Evolutionary conservation across 2,113 vertebrate species (phyloP).

Genomic region (Elanus axillaris): DNA sequence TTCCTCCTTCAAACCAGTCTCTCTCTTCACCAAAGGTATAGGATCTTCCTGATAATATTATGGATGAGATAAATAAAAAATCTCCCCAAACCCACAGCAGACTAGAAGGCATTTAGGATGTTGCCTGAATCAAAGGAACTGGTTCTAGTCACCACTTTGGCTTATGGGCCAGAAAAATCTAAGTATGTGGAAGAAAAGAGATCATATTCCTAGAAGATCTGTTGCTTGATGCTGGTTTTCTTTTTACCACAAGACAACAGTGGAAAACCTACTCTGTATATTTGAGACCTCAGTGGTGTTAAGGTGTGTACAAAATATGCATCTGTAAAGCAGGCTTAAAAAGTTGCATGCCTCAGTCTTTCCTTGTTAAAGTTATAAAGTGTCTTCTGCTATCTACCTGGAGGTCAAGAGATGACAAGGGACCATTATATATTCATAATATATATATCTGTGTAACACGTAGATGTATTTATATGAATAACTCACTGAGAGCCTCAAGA

Average conservation of each 20-base stretch:
- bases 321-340: not conserved
- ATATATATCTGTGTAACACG: not conserved
- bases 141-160: not conserved
- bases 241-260: not conserved
- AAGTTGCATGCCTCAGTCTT: not conserved
- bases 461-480: not conserved
- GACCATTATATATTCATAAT: not conserved
- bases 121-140: not conserved
- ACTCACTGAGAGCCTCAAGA: not conserved
- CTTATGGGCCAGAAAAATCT: not conserved
- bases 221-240: not conserved
- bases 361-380: not conserved
- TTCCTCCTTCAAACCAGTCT: conserved; percentile 1
- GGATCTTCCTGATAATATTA: not conserved
- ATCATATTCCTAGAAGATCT: not conserved
- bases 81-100: not conserved
- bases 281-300: not conserved
- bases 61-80: not conserved
- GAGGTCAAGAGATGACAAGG: not conserved
- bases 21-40: not conserved
- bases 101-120: not conserved
- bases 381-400: not conserved
- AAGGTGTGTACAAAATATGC: not conserved
- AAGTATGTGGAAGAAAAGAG: not conserved
- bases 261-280: not conserved